Conservation (phyloP, 2,797 vertebrate species). For the Triplophysa bombifrons region DNA sequence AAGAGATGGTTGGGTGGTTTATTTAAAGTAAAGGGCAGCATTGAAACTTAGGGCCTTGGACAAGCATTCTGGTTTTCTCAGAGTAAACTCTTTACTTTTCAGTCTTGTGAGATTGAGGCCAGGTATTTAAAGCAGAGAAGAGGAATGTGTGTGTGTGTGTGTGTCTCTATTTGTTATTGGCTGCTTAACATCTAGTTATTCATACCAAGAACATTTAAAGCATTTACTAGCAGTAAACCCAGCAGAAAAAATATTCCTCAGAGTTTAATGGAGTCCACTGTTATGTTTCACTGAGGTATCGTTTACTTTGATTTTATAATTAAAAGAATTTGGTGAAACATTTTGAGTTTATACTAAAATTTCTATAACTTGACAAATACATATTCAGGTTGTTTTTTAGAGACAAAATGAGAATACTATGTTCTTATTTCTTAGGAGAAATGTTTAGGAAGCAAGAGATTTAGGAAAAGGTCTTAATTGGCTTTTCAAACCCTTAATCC, state of each 20-base stretch:
- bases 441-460: too few species aligned
- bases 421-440: too few species aligned
- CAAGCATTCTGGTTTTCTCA: conserved; percentile 39
- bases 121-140: conserved; percentile 75
- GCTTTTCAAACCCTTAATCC: too few species aligned
- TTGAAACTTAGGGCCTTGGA: conserved; percentile 40
- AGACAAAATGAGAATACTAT: too few species aligned
- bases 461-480: too few species aligned
- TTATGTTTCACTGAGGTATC: too few species aligned
- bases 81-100: conserved; percentile 36
- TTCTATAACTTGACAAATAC: too few species aligned
- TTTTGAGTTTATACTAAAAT: too few species aligned
- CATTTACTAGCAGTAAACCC: background rate
- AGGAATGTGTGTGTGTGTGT: conserved; percentile 64
- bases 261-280: too few species aligned
- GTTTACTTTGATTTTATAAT: too few species aligned
- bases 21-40: conserved; percentile 31
- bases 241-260: background rate
- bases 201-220: conserved; percentile 13
- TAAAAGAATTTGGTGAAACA: too few species aligned
- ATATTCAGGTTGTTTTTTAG: too few species aligned
- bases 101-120: conserved; percentile 55
- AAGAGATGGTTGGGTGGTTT: conserved; percentile 45
- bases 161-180: conserved; percentile 33
- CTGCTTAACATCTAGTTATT: conserved; percentile 59